These are phyloP conservation scores for Stylophora pistillata DNA, from an alignment of 64 coral and sea anemone species.

Conservation along the genomic window DNA sequence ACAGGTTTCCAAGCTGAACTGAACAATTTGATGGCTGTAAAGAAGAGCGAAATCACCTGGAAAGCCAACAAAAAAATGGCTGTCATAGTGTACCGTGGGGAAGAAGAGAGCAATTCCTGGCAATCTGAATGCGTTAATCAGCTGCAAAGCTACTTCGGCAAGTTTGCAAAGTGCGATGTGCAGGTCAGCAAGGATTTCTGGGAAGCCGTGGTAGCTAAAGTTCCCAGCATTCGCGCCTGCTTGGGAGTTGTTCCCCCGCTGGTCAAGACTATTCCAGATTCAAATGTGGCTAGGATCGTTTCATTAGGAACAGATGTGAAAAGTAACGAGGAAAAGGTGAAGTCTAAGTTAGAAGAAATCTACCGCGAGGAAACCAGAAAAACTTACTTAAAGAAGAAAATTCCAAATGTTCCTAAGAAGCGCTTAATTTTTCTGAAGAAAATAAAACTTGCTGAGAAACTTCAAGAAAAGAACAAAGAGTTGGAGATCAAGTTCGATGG, in stretches of 20 bases:
- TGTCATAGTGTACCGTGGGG: conserved; percentile 24
- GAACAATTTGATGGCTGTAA: conserved; percentile 9
- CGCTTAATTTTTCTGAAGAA: conserved; percentile 55
- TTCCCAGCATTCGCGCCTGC: not conserved
- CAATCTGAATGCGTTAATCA: conserved; percentile 26
- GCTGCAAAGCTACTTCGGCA: conserved; percentile 28
- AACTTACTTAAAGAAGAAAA: conserved; percentile 4
- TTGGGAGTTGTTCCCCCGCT: not conserved
- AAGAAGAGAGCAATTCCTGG: conserved; percentile 27
- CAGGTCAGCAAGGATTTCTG: conserved; percentile 22
- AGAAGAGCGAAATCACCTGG: conserved; percentile 45
- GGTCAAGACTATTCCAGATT: not conserved
- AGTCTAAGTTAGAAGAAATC: conserved; percentile 18
- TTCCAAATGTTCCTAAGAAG: conserved; percentile 29
- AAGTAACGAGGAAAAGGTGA: not conserved
- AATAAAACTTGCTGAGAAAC: conserved; percentile 43
- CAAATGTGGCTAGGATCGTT: not conserved
- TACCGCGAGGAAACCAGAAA: conserved; percentile 52
- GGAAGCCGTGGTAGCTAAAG: conserved; percentile 2
- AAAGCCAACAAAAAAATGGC: not conserved
- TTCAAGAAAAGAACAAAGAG: conserved; percentile 38
- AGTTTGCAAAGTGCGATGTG: conserved; percentile 41
- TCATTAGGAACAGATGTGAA: not conserved
- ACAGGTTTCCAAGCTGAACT: conserved; percentile 14
- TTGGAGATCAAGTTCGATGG: conserved; percentile 47